Base-by-base conservation (phyloP, 2,797 vertebrate species). In the Tolypeutes matacus region DNA sequence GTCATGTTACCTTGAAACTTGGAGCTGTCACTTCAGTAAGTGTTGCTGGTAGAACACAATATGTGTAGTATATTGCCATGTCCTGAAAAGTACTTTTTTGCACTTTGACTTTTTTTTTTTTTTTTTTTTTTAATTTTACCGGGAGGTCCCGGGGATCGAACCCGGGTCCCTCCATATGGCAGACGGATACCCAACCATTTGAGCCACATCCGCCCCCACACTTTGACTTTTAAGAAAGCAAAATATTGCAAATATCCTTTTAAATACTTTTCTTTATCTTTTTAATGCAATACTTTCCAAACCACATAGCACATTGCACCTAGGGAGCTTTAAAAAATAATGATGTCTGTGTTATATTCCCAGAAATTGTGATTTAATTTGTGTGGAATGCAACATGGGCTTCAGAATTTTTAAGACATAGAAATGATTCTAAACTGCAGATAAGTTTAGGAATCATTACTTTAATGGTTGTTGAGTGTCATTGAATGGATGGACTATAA, bases 281-380 rank as follows among this genome's bases (percentile, higher is more conserved):
- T 51, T 93, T 75, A 67, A 83, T 70, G 20, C 7, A 83, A 27
- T 39, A 58, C 51, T 76, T 93, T 51, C 34, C 42, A 91, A 81
- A 90, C 7, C 3, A 76, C 64, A 77, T 51, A 56, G 39, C 12
- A 64, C 25, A 53, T 51, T 93, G 49, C 53, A 56, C 4, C 25
- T 85, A 15, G 56, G 34, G 60, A 92, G 7, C 67, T 86, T 93
- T n/a, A 96, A 89, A 62, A 86, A 93, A 76, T 83, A 72, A 67
- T 8, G 20, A 39, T 46, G 7, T 12, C 25, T 51, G 56, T 82
- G 67, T 14, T 46, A 95, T 23, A 78, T 53, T 7, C 23, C 21
- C 21, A 76, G 49, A 91, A 91, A 69, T 85, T 92, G 81, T 84
- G 21, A 70, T 73, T 81, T 96, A 51, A 86, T 39, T 80, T n/a